phyloP scores from a whole-genome alignment of 2,113 vertebrate species.

The Anarrhichthys ocellatus region DNA sequence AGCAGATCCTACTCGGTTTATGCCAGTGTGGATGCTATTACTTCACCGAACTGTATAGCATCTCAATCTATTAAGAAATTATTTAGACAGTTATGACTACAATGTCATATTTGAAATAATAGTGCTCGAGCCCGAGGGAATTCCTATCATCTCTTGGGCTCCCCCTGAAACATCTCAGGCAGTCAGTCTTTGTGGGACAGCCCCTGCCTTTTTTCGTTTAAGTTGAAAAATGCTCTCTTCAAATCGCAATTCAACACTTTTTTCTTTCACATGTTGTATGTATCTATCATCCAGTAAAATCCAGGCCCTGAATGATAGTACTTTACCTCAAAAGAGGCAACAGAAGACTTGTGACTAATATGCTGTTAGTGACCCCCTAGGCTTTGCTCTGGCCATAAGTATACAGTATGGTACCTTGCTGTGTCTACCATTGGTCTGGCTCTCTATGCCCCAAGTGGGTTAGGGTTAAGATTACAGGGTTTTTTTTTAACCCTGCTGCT shows the following conservation, averaged over 20 bases:
- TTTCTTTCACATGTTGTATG: conserved; percentile 4
- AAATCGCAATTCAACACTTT: conserved; percentile 17
- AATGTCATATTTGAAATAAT: conserved; percentile 33
- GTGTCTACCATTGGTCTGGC: not conserved
- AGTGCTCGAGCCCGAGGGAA: conserved; percentile 12
- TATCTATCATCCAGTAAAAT: conserved; percentile 12
- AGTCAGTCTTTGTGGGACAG: not conserved
- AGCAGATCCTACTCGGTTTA: conserved; percentile 26
- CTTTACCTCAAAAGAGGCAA: conserved; percentile 2
- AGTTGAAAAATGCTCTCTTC: conserved; percentile 9
- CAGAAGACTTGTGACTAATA: conserved; percentile 22
- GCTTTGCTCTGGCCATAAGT: conserved; percentile 7
- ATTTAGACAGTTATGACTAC: not conserved
- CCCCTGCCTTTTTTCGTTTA: not conserved
- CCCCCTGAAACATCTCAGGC: conserved; percentile 26
- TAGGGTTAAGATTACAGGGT: conserved; percentile 13
- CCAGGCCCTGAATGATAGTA: conserved; percentile 12
- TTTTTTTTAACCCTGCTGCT: conserved; percentile 17
- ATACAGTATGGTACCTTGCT: not conserved
- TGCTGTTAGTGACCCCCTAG: conserved; percentile 5
- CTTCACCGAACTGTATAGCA: not conserved
- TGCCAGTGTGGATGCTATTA: conserved; percentile 31
- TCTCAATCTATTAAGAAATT: conserved; percentile 30
- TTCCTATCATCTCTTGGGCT: conserved; percentile 47
- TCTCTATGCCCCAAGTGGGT: not conserved